A percentile compares a stretch with the other conserved stretches of the same genome.
These are phyloP conservation scores for Rachycentron canadum DNA, from an alignment of 2,797 vertebrate genomes.

Conservation along the genomic window DNA sequence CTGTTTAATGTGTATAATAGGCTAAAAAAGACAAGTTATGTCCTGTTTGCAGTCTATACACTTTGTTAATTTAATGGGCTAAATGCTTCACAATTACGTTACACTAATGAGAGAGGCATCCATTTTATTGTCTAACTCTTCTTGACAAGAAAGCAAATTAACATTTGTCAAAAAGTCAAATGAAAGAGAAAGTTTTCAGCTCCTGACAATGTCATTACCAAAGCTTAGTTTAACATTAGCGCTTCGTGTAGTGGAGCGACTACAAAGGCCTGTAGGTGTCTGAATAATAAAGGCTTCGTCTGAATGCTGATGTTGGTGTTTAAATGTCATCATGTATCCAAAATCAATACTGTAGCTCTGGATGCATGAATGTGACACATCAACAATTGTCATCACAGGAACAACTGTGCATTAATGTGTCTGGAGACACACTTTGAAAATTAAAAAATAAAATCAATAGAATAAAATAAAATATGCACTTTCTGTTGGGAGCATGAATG, in stretches of 20 bases:
- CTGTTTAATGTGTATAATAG: not conserved
- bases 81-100: not conserved
- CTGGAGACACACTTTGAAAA: not conserved
- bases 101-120: too few relatives aligned
- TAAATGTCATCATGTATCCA: not conserved
- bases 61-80: not conserved
- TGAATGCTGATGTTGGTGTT: not conserved
- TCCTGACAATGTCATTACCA: too few relatives aligned
- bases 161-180: too few relatives aligned
- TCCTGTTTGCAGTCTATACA: not conserved
- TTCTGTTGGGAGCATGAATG: not conserved
- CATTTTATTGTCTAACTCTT: too few relatives aligned
- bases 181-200: not conserved
- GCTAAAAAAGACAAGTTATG: too few relatives aligned
- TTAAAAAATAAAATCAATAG: too few relatives aligned
- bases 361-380: not conserved
- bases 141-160: too few relatives aligned
- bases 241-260: not conserved
- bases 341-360: not conserved
- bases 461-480: too few relatives aligned
- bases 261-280: not conserved
- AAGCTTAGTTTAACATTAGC: too few relatives aligned
- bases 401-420: not conserved
- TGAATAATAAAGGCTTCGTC: too few relatives aligned
- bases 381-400: not conserved